Evolutionary conservation across 2,113 vertebrate genomes (phyloP), one percentile per base, ranked within the genome.

Genomic region (Mastomys coucha): DNA sequence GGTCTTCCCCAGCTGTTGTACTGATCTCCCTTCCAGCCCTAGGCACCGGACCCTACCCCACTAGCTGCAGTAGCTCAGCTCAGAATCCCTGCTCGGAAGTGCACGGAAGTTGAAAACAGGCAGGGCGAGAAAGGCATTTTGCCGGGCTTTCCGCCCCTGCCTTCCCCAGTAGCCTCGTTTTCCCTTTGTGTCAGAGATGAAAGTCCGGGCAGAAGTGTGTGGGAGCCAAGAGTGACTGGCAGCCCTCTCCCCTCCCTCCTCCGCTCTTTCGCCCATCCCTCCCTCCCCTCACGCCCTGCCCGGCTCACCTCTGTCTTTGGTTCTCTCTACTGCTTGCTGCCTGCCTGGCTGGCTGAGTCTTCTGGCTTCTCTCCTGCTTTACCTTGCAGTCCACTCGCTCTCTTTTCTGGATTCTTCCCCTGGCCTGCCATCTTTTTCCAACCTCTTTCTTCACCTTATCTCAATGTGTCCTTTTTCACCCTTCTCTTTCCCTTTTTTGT

Each of bases 141-240:
- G 86, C 70, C 11, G 7, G 86, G 51, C 91, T 20, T 26, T 69
- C 22, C 0, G 0, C 82, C 91, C 67, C 11, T 2, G 17, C 82
- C 91, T 82, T 88, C 93, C 89, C 1, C 42, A 63, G 89, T 60
- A 65, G 45, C 75, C 75, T 65, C 22, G 16, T 28, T 80, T 93
- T 58, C 81, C 75, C 95, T 63, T 56, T 36, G 6, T 53, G 80
- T 91, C 28, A 17, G 94, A 98, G 96, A 97, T 97, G 96, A 96
- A 97, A 97, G 96, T 81, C 87, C 22, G 81, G 86, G 67, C 58
- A 0, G 36, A 10, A 45, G 96, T 49, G 56, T 72, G 20, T 9
- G 86, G 77, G 81, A 87, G 67, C 88, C 33, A 2, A 31, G 60
- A 56, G 80, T 85, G 28, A 10, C 22, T 14, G 42, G 45, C 0